phyloP scores from a whole-genome alignment of 2,797 vertebrate species.

The Trachops cirrhosus region DNA sequence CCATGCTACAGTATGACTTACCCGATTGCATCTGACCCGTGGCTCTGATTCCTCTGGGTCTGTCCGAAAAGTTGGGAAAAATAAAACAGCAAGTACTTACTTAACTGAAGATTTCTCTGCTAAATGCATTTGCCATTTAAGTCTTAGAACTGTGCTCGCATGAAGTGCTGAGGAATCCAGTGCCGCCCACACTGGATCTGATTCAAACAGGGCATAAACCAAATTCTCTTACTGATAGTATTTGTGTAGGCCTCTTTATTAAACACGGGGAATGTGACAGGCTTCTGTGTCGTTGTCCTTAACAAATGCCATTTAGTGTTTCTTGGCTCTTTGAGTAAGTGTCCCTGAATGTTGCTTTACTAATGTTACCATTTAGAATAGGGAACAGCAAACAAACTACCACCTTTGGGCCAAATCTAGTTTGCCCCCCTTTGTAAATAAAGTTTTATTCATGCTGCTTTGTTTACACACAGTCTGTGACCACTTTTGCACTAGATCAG shows the following conservation, averaged over 20 bases:
- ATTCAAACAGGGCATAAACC: background rate
- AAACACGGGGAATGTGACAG: background rate
- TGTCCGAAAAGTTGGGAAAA: background rate
- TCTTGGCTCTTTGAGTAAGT: background rate
- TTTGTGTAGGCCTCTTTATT: background rate
- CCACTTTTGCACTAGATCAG: conserved; percentile 1
- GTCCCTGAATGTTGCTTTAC: background rate
- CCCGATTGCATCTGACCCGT: background rate
- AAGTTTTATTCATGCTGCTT: conserved; percentile 12
- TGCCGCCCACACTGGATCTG: background rate
- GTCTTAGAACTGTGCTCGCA: background rate
- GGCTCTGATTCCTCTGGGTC: background rate
- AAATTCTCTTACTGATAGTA: background rate
- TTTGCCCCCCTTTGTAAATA: conserved; percentile 7
- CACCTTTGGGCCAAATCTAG: background rate
- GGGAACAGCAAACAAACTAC: background rate
- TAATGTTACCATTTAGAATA: background rate
- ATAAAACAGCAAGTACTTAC: background rate
- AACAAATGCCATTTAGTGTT: background rate
- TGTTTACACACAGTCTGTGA: background rate
- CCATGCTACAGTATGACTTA: background rate
- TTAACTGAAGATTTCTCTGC: background rate
- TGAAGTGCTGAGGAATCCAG: background rate
- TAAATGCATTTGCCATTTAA: background rate
- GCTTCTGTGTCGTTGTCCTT: background rate